phyloP scores from a whole-genome alignment of 2,888 invertebrate species.

The Electrophaes corylata region DNA sequence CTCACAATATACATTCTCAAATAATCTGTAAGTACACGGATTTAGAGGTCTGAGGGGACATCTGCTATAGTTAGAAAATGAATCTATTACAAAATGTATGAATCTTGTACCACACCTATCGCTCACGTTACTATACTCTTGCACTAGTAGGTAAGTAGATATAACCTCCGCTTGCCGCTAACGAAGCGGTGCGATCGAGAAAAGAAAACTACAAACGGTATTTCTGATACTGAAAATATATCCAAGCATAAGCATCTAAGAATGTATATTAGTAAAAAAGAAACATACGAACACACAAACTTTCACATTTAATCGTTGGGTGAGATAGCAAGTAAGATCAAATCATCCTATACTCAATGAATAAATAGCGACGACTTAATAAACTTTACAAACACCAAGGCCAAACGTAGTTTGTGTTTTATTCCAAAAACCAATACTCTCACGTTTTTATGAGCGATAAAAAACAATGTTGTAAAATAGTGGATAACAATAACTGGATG shows the following conservation, averaged over 20 bases:
- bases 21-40: too few species aligned
- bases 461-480: conserved; percentile 4
- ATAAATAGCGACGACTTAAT: neutral
- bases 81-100: too few species aligned
- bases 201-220: conserved; percentile 37
- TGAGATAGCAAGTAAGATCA: too few species aligned
- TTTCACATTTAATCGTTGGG: too few species aligned
- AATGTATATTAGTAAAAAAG: too few species aligned
- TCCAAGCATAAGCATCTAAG: too few species aligned
- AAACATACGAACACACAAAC: too few species aligned
- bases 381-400: neutral
- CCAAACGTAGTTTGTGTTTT: neutral
- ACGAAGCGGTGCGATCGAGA: conserved; percentile 51
- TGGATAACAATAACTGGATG: neutral
- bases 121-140: conserved; percentile 1
- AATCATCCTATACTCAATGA: neutral
- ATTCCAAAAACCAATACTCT: too few species aligned
- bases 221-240: neutral
- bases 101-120: conserved; percentile 1
- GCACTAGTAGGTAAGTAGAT: neutral
- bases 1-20: too few species aligned
- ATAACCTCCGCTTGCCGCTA: conserved; percentile 38
- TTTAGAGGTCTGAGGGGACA: too few species aligned
- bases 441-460: neutral
- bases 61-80: too few species aligned